A percentile compares a stretch with the other conserved stretches of the same genome.
phyloP scores from a whole-genome alignment of 2,797 vertebrate species.

The Monodelphis domestica region DNA sequence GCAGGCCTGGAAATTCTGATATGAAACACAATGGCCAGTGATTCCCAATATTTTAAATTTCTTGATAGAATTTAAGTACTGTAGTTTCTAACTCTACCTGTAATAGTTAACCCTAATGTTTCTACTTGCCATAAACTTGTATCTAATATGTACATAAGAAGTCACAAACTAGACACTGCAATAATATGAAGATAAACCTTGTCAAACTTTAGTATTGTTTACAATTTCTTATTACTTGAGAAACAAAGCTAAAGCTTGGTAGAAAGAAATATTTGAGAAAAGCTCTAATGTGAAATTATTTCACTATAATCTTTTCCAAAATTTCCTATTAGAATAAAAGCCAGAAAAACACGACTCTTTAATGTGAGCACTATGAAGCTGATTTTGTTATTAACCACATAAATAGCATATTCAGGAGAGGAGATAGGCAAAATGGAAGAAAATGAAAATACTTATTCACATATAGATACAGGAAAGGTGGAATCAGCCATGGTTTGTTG shows the following conservation, averaged over 20 bases:
- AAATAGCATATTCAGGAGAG: neutral
- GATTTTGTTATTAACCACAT: neutral
- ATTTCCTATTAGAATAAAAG: neutral
- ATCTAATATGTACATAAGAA: neutral
- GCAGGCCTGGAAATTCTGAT: neutral
- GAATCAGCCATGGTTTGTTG: neutral
- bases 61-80: neutral
- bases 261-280: neutral
- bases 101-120: neutral
- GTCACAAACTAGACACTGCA: neutral
- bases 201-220: neutral
- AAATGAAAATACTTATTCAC: constrained; percentile 3
- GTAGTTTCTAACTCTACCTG: neutral
- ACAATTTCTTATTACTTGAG: neutral
- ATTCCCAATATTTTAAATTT: neutral
- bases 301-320: neutral
- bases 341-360: neutral
- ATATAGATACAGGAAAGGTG: neutral
- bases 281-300: neutral
- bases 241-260: neutral
- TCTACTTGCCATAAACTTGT: neutral
- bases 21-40: neutral
- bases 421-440: neutral
- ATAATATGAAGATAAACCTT: neutral
- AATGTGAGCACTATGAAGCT: neutral